Evolutionary conservation across 2,797 vertebrate species (phyloP), one percentile per base, ranked within the genome.

Genomic region (Lophius americanus): DNA sequence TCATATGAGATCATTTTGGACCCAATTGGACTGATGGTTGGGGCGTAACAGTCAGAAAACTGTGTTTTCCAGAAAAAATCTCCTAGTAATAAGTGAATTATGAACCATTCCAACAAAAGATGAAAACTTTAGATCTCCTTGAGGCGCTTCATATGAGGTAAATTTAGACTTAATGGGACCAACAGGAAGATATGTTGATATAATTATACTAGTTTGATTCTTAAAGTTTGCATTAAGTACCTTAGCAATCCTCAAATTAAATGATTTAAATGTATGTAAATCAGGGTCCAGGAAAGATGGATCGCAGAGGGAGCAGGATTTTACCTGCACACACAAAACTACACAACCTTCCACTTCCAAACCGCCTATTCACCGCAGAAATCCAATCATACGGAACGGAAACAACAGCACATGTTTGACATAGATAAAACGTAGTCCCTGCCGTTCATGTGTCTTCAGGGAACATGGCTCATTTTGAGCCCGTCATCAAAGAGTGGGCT

Each of bases 351-450:
- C 76, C 60, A 73, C 78, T n/a, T n/a, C 75, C 42, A 5, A 43
- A 66, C 12, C 64, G 65, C 36, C 50, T 42, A 14, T 69, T 78
- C 59, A 70, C 33, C 60, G 69, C 49, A 49, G 47, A 68, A 70
- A 68, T 65, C 46, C 71, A 59, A 63, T 69, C 79, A 62, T 68
- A 78, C 46, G 68, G 51, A 63, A 65, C 51, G 76, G 65, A 73
- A 71, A 55, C 35, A 0, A 43, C 80, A 74, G 69, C 83, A 70
- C 83, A 78, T 87, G 87, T 83, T 87, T 75, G 81, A 56, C 12
- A 54, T 70, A 85, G 87, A 89, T 88, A 88, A 86, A 83, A 73
- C 84, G 56, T 0, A 49, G 65, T 81, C 67, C 23, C 76, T 79
- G 76, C 64, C 59, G 64, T 43, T 43, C 55, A 39, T 74, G 62